phyloP scores from a whole-genome alignment of 2,797 vertebrate species.

The Hyperoplus lanceolatus region DNA sequence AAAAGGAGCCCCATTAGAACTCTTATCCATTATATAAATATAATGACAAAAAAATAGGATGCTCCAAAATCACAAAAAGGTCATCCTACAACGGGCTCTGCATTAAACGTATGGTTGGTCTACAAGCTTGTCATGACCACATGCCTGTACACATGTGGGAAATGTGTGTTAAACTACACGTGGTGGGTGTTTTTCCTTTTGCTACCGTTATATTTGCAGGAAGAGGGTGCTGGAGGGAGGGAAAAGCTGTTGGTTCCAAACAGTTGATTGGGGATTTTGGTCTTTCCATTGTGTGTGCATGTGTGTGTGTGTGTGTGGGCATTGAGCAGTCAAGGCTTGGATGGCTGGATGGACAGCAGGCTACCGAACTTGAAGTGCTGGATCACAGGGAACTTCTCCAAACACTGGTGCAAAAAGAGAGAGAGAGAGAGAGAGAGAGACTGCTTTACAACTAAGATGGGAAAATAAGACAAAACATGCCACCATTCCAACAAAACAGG shows the following conservation, averaged over 20 bases:
- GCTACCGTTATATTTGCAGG: constrained; percentile 45
- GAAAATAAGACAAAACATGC: background rate
- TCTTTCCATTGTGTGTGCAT: constrained; percentile 44
- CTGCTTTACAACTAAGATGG: background rate
- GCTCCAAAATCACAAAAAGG: constrained; percentile 35
- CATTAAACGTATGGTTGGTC: constrained; percentile 45
- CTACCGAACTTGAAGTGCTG: constrained; percentile 99
- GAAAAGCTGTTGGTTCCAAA: constrained; percentile 27
- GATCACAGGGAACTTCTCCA: constrained; percentile 99
- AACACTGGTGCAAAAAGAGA: constrained; percentile 86
- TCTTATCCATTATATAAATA: constrained; percentile 46
- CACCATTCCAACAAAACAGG: background rate
- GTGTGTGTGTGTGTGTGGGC: background rate
- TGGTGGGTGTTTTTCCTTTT: constrained; percentile 19
- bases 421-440: background rate
- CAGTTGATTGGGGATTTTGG: constrained; percentile 47
- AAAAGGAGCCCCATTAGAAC: constrained; percentile 12
- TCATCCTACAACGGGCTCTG: constrained; percentile 35
- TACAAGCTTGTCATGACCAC: constrained; percentile 48
- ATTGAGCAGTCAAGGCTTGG: constrained; percentile 85
- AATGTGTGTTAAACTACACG: constrained; percentile 31
- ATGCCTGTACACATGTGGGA: background rate
- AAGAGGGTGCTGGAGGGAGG: constrained; percentile 33
- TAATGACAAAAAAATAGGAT: constrained; percentile 43
- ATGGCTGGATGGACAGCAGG: constrained; percentile 95